Evolutionary conservation across 2,888 invertebrate genomes (phyloP).

Genomic region (Aleiodes alternator): DNA sequence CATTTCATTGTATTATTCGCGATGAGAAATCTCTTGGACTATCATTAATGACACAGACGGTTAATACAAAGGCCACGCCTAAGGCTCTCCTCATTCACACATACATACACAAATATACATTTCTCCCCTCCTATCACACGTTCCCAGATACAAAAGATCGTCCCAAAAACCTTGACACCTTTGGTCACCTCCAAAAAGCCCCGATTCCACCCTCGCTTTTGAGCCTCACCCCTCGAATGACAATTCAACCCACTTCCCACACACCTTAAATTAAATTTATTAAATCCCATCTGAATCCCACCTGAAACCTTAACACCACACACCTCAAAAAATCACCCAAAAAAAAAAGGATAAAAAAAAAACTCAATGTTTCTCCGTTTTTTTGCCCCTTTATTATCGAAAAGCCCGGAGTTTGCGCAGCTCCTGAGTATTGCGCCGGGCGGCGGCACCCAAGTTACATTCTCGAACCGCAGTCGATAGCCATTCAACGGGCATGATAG

Average conservation of each 20-base stretch:
- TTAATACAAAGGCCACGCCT: conserved; percentile 24
- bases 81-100: conserved; percentile 11
- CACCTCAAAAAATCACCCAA: too few species aligned
- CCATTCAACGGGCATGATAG: conserved; percentile 56
- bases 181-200: conserved; percentile 4
- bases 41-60: too few species aligned
- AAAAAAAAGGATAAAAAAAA: neutral
- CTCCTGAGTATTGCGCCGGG: conserved; percentile 10
- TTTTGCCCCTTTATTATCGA: conserved; percentile 11
- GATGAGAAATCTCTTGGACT: too few species aligned
- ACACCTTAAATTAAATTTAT: neutral
- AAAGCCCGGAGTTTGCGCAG: conserved; percentile 25
- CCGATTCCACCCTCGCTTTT: neutral
- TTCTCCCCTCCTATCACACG: neutral
- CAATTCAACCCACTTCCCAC: neutral
- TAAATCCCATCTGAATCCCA: too few species aligned
- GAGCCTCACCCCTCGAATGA: neutral
- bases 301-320: too few species aligned
- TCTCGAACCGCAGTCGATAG: conserved; percentile 62
- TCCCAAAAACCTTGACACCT: conserved; percentile 31
- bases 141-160: conserved; percentile 22
- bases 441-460: conserved; percentile 51
- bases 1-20: neutral
- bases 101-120: neutral
- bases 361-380: conserved; percentile 11